Evolutionary conservation across 23 tunicate species (phyloP), one percentile per base, ranked within the genome.

Genomic region (Phallusia fumigata): DNA sequence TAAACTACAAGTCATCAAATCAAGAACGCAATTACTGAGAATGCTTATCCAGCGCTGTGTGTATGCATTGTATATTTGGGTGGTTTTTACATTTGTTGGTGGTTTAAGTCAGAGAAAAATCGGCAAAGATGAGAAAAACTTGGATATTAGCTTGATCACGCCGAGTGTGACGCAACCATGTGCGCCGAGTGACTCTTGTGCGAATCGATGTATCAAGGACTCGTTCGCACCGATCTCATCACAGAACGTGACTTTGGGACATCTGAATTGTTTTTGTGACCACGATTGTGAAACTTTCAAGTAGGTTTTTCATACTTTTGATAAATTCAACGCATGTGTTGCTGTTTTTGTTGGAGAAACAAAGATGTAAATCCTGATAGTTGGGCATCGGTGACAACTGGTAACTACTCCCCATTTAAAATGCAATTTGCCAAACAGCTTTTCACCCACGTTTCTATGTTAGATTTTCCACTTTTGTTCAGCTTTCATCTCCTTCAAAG

Each of bases 181-280:
- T 47, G 12, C 28, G 18, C 84, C 81, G 19, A 30, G 80, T 32
- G 94, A 89, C 69, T 83, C 94, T 5, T 89, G 94, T 33, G 74
- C 53, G 32, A 79, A 79, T 11, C 79, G 94, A 36, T 89, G 94
- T 69, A 53, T 84, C 26, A 81, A 75, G 18, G 85, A 84, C 78
- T 52, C 77, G 15, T 45, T 35, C 30, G 74, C 49, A 65, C 44
- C 35, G 19, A 6, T 36, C 35, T 19, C 36, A 21, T 28, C 16
- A n/a, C 65, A 44, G 26, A 86, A 86, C 74, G 72, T 86, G 2
- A 86, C 90, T 0, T 35, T 88, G 31, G 87, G 84, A 11, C 85
- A 91, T 30, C 79, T 86, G 35, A 91, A 91, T 58, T 91, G 96
- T 33, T 86, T 52, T 65, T 91, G 96, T 51, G 90, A 91, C 53